These are phyloP conservation scores for Hapalemur alaotrensis DNA, from an alignment of 2,797 vertebrate genomes.

Conservation along the genomic window DNA sequence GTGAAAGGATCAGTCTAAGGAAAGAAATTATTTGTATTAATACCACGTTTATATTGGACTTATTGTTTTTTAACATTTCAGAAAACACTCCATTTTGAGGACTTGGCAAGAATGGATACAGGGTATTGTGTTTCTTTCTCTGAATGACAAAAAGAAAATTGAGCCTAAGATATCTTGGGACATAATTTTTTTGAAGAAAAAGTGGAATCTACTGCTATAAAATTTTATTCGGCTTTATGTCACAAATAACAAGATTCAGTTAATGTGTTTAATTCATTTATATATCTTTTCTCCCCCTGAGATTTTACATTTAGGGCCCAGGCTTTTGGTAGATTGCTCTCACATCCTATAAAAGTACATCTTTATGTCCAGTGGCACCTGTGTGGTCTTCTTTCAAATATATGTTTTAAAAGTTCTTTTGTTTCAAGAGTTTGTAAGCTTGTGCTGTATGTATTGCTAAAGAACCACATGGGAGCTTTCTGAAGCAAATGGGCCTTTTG, in stretches of 20 bases:
- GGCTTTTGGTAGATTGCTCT: neutral
- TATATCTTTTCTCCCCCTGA: neutral
- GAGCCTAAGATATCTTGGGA: neutral
- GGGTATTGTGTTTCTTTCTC: neutral
- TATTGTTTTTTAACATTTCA: conserved; percentile 44
- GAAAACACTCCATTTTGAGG: conserved; percentile 40
- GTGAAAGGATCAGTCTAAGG: conserved; percentile 24
- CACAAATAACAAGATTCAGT: neutral
- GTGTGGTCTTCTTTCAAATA: conserved; percentile 41
- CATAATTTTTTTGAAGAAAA: conserved; percentile 25
- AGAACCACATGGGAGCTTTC: conserved; percentile 48
- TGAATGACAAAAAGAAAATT: conserved; percentile 14
- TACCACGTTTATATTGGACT: conserved; percentile 53
- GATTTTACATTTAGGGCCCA: neutral
- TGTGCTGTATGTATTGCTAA: neutral
- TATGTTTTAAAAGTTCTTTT: conserved; percentile 12
- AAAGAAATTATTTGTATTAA: conserved; percentile 60
- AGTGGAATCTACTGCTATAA: neutral
- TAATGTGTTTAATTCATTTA: neutral
- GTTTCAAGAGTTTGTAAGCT: neutral
- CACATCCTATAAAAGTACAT: neutral
- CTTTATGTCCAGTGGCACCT: neutral
- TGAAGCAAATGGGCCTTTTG: conserved; percentile 37
- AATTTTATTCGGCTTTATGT: neutral
- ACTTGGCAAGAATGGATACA: neutral